Base-by-base conservation (phyloP, 2,113 vertebrate genomes). In the Uropsilus gracilis region DNA sequence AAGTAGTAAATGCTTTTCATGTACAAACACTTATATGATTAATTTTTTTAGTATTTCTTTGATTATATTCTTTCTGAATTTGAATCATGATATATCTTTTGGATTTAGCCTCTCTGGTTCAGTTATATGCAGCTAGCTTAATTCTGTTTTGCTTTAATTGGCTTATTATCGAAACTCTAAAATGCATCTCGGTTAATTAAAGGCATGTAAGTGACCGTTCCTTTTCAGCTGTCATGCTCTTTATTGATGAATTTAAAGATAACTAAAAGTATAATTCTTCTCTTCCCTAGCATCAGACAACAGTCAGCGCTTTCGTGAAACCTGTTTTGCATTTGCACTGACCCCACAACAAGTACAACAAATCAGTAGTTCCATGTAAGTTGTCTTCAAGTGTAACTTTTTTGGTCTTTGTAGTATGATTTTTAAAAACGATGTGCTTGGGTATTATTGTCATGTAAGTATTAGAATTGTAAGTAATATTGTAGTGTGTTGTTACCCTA, bases 361-460 rank as follows among this genome's bases (percentile, higher is more conserved):
- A 90, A 99, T 99, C 98, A 99, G 99, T 98, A 99, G 99, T 94
- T 99, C 99, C 9, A 99, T 99, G 99, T 99, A 98, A 99, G 99
- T 99, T 76, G 78, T 81, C 90, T 57, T 78, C 72, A 26, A 18
- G 3, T 94, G 18, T 77, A 48, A 77, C 72, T 91, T 88, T 20
- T 68, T 55, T 90, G 57, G n/a, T 71, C 11, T 24, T 16, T 89
- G 1, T 72, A 82, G 16, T 26, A 92, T 92, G 39, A 64, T 72
- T 80, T 86, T 86, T 39, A 26, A 80, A 61, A 86, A 72, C 30
- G 68, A 11, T 32, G 2, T 91, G 48, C n/a, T 64, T 92, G 39
- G 37, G 18, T 72, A 75, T 78, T 96, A 85, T 16, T 87, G 39
- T 63, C 28, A 69, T 44, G 4, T 11, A 61, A 68, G 24, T 90